Evolutionary conservation across 2,113 vertebrate species (phyloP), one percentile per base, ranked within the genome.

Genomic region (Grammomys dolichurus): DNA sequence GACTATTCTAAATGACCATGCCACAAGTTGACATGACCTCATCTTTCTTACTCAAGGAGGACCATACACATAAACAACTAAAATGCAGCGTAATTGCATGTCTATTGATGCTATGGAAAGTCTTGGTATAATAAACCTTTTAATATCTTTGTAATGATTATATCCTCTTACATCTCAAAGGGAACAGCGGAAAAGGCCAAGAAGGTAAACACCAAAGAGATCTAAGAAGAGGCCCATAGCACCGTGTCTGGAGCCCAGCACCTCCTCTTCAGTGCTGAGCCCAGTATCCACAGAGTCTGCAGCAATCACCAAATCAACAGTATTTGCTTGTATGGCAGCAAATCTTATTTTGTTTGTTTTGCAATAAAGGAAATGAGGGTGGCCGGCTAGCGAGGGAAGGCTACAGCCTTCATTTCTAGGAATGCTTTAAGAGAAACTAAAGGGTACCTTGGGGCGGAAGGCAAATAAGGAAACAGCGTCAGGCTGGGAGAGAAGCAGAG

Each of bases 181-280:
- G 99, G 99, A 97, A 99, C 99, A 0, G 98, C 99, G 16, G 99
- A 99, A 98, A 99, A 99, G 98, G 99, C 97, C 96, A 99, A 99
- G 99, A 99, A 98, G 98, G 86, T 97, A 97, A 99, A 98, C 98
- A 99, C 99, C 98, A 99, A 99, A 98, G 99, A 99, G 97, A 99
- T 99, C 97, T 99, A 98, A 99, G 20, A 0, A 76, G 96, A 97
- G 96, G 89, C 96, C 75, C 48, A 87, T 87, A 63, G 96, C 97
- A 96, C 72, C 89, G 80, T 51, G 91, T 95, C 87, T 20, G 72
- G 96, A 98, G 96, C 84, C 95, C 75, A 80, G 85, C 95, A 96
- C 90, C 95, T 58, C 24, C 90, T 97, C 97, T 95, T 98, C 97
- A 96, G 97, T 72, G 94, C 98, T 86, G 97, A 98, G 97, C 97